A percentile compares a stretch with the other conserved stretches of the same genome.
phyloP scores from a whole-genome alignment of 2,888 invertebrate species.

The Scaptomyza tumidula region DNA sequence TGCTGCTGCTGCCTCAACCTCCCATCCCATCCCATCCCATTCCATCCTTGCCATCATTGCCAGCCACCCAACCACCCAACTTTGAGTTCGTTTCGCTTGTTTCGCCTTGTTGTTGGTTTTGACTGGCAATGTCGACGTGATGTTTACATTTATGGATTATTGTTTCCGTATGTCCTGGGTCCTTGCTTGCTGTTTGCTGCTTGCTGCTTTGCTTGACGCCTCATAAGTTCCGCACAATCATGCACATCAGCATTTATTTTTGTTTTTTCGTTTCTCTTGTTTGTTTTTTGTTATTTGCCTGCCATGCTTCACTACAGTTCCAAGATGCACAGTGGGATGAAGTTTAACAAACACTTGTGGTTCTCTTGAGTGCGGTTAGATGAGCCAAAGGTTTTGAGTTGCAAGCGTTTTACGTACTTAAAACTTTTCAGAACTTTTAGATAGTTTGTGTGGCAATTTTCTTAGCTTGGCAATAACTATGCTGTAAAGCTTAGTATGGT shows the following conservation, averaged over 20 bases:
- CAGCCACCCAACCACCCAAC: conserved; percentile 15
- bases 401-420: not conserved
- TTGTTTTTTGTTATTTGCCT: conserved; percentile 23
- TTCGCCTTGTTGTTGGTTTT: conserved; percentile 57
- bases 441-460: no score
- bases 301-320: conserved; percentile 25
- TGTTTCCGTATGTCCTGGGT: conserved; percentile 81
- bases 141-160: conserved; percentile 84
- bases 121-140: conserved; percentile 76
- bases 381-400: not conserved
- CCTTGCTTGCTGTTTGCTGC: conserved; percentile 55
- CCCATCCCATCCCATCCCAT: no score
- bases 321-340: conserved; percentile 44
- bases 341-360: not conserved
- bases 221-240: conserved; percentile 73
- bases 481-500: no score
- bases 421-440: conserved; percentile 6
- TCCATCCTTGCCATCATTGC: no score
- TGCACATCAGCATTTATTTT: conserved; percentile 67
- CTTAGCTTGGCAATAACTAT: no score
- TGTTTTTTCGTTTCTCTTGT: not conserved
- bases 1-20: conserved; percentile 9
- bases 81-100: conserved; percentile 48
- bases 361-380: conserved; percentile 28
- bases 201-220: conserved; percentile 36